Evolutionary conservation across 2,888 invertebrate species (phyloP), one percentile per base, ranked within the genome.

Genomic region (Arge pagana): DNA sequence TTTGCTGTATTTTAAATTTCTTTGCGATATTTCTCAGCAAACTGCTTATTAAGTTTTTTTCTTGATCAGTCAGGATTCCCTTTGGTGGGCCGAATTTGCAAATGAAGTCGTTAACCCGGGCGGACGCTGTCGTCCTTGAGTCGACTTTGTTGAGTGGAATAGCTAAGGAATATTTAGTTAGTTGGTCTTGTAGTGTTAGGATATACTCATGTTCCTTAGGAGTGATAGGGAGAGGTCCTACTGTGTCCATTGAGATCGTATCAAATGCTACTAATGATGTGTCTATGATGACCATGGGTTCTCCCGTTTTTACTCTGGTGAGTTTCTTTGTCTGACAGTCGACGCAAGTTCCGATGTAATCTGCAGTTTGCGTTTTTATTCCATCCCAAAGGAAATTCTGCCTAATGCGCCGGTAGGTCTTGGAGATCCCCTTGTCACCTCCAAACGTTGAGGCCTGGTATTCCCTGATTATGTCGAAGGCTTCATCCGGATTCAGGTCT

Each of bases 31-130:
- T n/a, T 33, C 50, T 30, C 35, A 64, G 52, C 4, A 64, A 18
- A 1, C 36, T 24, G 5, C 60, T 59, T 1, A 56, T 10, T 13
- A 65, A 64, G 33, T 61, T 59, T 8, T 53, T 41, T 1, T 63
- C 62, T 50, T 60, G 60, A 23, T 66, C 64, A 0, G 62, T 61
- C 6, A 64, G 11, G 1, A 59, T 21, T 3, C 23, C 10, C 16
- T 52, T 53, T 0, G 62, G 62, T 2, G 57, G 18, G 1, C 62
- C 62, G 15, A 57, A 60, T 7, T 40, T 40, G 13, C 56, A 54
- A 5, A 64, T 50, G 7, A 60, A 59, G 1, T 54, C 13, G 31
- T 60, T 56, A 3, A 61, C 33, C 15, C 60, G 55, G 1, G 57
- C 57, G 10, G 57, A 50, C 1, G 57, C 57, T 2, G 61, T 52